These are phyloP conservation scores for Antheraea pernyi DNA, from an alignment of 1,140 invertebrate species.

Conservation along the genomic window DNA sequence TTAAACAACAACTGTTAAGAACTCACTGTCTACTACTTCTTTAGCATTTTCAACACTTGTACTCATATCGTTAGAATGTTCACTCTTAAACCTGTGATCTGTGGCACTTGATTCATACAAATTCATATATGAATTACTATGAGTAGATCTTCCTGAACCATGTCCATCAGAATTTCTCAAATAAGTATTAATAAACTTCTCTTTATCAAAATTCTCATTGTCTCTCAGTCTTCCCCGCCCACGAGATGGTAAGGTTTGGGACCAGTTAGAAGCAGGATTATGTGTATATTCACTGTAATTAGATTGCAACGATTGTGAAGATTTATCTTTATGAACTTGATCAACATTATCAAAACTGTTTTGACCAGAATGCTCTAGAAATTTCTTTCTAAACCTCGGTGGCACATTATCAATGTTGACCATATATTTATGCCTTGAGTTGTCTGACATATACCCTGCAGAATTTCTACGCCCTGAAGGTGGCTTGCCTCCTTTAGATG, in stretches of 20 bases:
- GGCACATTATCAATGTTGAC: constrained; percentile 74
- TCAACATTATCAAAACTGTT: constrained; percentile 67
- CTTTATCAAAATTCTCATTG: constrained; percentile 70
- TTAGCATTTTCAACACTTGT: constrained; percentile 44
- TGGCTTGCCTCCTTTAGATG: constrained; percentile 68
- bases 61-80: constrained; percentile 37
- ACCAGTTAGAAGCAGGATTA: constrained; percentile 49
- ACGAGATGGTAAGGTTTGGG: constrained; percentile 72
- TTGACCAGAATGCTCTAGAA: constrained; percentile 70
- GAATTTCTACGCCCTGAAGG: constrained; percentile 75
- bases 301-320: constrained; percentile 46
- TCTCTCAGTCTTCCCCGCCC: constrained; percentile 70
- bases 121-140: constrained; percentile 66
- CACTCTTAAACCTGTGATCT: constrained; percentile 31
- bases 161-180: constrained; percentile 68
- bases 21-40: constrained; percentile 32
- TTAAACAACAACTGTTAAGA: background rate
- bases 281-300: constrained; percentile 47
- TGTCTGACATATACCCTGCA: constrained; percentile 57
- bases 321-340: constrained; percentile 55
- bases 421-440: constrained; percentile 54
- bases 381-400: constrained; percentile 76
- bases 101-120: constrained; percentile 62
- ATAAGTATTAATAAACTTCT: constrained; percentile 68
- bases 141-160: constrained; percentile 71